Conservation (phyloP, 2,888 invertebrate species). For the Agapostemon virescens region DNA sequence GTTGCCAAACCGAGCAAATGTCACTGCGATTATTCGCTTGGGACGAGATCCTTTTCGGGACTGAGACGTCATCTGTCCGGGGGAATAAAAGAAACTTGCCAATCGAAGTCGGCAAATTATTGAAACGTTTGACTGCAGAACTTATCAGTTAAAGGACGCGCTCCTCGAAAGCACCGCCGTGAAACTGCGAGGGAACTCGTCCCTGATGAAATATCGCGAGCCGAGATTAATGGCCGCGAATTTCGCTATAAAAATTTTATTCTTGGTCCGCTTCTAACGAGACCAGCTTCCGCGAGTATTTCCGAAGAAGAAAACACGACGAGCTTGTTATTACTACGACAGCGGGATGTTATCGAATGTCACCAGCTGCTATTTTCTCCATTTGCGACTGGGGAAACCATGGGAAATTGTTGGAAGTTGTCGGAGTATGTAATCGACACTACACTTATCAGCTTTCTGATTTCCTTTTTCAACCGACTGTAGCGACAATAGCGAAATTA, state of each 20-base stretch:
- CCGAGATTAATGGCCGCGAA: conserved; percentile 35
- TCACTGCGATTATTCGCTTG: conserved; percentile 31
- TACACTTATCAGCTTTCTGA: too few relatives aligned
- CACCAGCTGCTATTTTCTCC: background rate
- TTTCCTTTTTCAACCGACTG: background rate
- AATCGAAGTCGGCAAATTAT: conserved; percentile 29
- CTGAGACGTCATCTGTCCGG: background rate
- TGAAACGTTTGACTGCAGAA: conserved; percentile 23
- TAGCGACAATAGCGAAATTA: background rate
- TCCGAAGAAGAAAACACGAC: background rate
- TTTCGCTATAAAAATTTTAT: conserved; percentile 43
- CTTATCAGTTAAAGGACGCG: background rate
- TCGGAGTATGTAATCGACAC: background rate
- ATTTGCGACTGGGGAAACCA: background rate
- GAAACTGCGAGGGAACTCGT: conserved; percentile 32
- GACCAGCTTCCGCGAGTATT: background rate
- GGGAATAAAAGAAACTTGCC: background rate
- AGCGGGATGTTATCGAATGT: background rate
- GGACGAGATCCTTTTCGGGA: too few relatives aligned
- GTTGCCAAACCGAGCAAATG: conserved; percentile 5
- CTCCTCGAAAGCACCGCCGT: background rate
- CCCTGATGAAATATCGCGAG: conserved; percentile 41
- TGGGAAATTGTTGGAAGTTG: conserved; percentile 10
- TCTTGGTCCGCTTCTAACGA: conserved; percentile 12
- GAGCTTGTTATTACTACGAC: conserved; percentile 23